These are phyloP conservation scores for Ciconia boyciana DNA, from an alignment of 2,113 vertebrate species.

Conservation along the genomic window DNA sequence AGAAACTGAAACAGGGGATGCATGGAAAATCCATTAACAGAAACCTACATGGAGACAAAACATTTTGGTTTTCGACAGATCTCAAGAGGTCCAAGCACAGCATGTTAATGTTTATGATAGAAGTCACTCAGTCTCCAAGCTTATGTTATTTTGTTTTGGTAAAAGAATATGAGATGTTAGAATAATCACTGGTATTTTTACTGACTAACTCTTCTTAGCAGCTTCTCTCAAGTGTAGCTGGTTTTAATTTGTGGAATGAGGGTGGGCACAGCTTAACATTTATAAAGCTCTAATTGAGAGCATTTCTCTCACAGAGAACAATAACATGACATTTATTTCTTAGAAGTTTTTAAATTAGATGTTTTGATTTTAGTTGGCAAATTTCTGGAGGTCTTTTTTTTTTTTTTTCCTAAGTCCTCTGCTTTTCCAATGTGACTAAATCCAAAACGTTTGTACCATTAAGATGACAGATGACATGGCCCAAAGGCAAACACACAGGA, in stretches of 20 bases:
- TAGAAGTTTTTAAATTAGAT: constrained; percentile 25
- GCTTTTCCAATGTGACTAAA: constrained; percentile 23
- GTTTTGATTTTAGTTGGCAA: constrained; percentile 22
- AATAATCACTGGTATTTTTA: constrained; percentile 49
- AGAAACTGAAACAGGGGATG: constrained; percentile 24
- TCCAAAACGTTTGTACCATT: constrained; percentile 32
- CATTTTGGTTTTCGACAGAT: constrained; percentile 22
- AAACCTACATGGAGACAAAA: constrained; percentile 37
- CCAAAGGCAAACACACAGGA: constrained; percentile 38
- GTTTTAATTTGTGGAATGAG: constrained; percentile 42
- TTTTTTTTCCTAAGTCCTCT: background rate
- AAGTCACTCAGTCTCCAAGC: constrained; percentile 42
- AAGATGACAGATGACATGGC: constrained; percentile 35
- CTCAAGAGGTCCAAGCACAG: constrained; percentile 35
- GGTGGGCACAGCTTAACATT: constrained; percentile 17
- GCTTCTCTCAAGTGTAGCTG: constrained; percentile 22
- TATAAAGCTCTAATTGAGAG: constrained; percentile 8
- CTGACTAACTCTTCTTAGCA: constrained; percentile 9
- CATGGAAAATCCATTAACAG: constrained; percentile 59
- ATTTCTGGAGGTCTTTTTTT: background rate
- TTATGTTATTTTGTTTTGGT: constrained; percentile 48
- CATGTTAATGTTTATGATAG: constrained; percentile 38
- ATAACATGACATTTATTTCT: constrained; percentile 13
- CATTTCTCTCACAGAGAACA: background rate
- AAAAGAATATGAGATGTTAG: constrained; percentile 49